Percentiles rank a stretch among this genome's conserved stretches.
Conservation (phyloP, 1,140 invertebrate species). For the Alviniconcha marisindica region DNA sequence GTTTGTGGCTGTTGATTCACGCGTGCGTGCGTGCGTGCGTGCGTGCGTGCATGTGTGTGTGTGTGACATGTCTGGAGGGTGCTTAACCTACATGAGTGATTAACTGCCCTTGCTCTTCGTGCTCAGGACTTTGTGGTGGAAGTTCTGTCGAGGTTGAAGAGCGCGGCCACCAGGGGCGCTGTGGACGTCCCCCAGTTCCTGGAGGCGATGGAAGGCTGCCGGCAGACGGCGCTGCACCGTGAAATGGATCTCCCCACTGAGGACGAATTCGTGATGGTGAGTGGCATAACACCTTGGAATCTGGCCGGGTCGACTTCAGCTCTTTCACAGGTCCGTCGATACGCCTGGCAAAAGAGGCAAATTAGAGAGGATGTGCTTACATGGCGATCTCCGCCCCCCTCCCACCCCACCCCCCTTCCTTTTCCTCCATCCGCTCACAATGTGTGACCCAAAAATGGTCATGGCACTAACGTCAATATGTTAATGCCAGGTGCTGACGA, state of each 20-base stretch:
- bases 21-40: background rate
- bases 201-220: background rate
- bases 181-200: background rate
- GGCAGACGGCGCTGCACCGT: background rate
- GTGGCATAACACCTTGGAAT: too few species aligned
- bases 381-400: too few species aligned
- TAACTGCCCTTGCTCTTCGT: background rate
- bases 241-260: conserved; percentile 1
- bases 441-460: too few species aligned
- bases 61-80: background rate
- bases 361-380: too few species aligned
- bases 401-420: too few species aligned
- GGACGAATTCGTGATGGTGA: background rate
- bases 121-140: conserved; percentile 13
- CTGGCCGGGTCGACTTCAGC: too few species aligned
- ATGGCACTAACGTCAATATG: too few species aligned
- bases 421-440: too few species aligned
- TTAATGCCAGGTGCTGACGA: too few species aligned
- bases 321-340: too few species aligned
- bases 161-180: background rate
- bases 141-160: background rate
- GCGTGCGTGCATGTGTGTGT: background rate
- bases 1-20: background rate
- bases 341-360: too few species aligned
- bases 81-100: too few species aligned